A percentile compares a stretch with the other conserved stretches of the same genome.
phyloP scores from a whole-genome alignment of 2,113 vertebrate genomes.

The Danio rerio region DNA sequence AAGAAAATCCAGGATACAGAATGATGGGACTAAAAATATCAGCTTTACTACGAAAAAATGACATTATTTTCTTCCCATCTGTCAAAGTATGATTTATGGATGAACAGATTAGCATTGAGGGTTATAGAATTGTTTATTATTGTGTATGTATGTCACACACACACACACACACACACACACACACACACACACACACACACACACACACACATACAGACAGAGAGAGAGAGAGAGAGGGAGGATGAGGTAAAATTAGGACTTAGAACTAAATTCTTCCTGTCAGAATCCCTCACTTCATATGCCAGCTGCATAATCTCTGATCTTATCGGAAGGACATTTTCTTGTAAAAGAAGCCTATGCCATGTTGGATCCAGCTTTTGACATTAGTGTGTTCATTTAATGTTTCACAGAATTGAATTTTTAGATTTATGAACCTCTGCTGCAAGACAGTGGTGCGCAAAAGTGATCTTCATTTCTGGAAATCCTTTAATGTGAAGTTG shows the following conservation, averaged over 20 bases:
- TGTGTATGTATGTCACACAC: not conserved
- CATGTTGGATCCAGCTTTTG: not conserved
- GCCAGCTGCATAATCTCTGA: conserved; percentile 33
- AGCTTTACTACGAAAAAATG: conserved; percentile 33
- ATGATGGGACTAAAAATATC: conserved; percentile 13
- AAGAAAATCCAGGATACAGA: conserved; percentile 14
- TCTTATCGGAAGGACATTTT: conserved; percentile 27
- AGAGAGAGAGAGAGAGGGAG: not conserved
- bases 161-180: not conserved
- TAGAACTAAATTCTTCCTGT: conserved; percentile 18
- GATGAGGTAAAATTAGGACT: conserved; percentile 12
- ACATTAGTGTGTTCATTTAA: not conserved
- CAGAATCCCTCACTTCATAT: conserved; percentile 17
- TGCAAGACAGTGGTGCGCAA: too few relatives aligned
- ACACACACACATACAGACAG: not conserved
- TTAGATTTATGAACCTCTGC: not conserved
- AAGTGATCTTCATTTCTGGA: too few relatives aligned
- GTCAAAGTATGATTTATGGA: conserved; percentile 36
- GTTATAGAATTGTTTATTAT: conserved; percentile 5
- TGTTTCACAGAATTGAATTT: not conserved
- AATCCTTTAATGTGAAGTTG: too few relatives aligned
- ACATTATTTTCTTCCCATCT: conserved; percentile 37
- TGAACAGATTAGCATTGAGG: conserved; percentile 33
- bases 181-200: too few relatives aligned
- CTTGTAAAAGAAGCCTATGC: not conserved